Base-by-base conservation (phyloP, 2,113 vertebrate genomes). In the Nestor notabilis region DNA sequence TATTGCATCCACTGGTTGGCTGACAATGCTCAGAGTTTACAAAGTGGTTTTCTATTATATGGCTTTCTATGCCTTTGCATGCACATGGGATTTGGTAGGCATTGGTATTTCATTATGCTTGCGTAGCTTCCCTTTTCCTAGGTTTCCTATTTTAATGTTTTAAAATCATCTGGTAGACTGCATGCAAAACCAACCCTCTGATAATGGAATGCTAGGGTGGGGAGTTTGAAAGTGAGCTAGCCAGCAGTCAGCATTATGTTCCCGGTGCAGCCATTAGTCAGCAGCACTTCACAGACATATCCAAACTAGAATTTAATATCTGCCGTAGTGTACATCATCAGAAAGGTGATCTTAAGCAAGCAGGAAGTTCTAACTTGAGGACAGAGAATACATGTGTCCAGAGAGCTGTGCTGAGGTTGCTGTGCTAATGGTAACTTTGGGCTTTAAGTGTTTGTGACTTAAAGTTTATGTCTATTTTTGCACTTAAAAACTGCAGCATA, bases 201-300 rank as follows among this genome's bases (percentile, higher is more conserved):
- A 35, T 95, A 90, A 87, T 86, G 80, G 46, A 77, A 53, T 72
- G 50, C 43, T 70, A 52, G 82, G 69, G 63, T 77, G 72, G 68
- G 66, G 78, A 80, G 70, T 69, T 77, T 49, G 31, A 87, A 69
- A 79, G 70, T 7, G 25, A 87, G 90, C 25, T n/a, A 72, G 63
- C 50, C 53, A 74, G 66, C 0, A 10, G 79, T 81, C 93, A 91
- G 79, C 55, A 39, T 71, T 90, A 60, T 37, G 49, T 72, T 94
- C 78, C 31, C 10, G 3, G 50, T 89, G 63, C 74, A 87, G n/a
- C 55, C 79, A 64, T 91, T 94, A 93, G 66, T 95, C 71, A 88
- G 66, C 55, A 95, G 29, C 53, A 4, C 69, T 83, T 91, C 1
- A 3, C 49, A 46, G 69, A 64, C 83, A 83, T 63, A 83, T 19